phyloP scores from a whole-genome alignment of 2,113 vertebrate species.

The Spizaetus ornatus region DNA sequence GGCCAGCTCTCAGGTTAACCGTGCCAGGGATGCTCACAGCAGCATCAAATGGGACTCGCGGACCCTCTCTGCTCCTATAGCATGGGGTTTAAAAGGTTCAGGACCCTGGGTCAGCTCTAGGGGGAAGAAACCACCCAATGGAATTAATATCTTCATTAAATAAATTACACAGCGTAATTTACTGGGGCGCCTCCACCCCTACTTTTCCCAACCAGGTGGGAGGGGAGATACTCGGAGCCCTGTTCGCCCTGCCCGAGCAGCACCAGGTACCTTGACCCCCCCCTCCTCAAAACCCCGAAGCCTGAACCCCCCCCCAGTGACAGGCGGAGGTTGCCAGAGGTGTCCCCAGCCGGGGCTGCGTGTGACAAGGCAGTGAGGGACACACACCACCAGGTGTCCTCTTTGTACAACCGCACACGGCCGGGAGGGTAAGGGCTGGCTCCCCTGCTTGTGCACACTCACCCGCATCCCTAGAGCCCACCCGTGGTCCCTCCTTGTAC shows the following conservation, averaged over 20 bases:
- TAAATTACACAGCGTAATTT: not conserved
- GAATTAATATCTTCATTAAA: not conserved
- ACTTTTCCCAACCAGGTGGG: not conserved
- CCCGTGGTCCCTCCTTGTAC: accelerated
- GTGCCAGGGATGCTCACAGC: accelerated
- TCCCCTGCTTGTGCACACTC: not conserved
- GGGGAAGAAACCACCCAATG: not conserved
- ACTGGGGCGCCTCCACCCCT: no score
- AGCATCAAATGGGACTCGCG: accelerated
- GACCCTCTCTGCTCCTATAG: not conserved
- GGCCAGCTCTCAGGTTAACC: not conserved
- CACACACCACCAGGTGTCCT: not conserved
- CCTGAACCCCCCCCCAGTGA: not conserved
- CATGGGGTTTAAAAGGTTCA: not conserved
- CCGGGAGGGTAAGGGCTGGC: not conserved
- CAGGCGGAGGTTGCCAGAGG: not conserved
- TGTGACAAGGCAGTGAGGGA: not conserved
- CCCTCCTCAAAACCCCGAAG: not conserved
- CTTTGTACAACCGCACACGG: not conserved
- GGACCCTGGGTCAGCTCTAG: not conserved
- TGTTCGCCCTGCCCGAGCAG: not conserved
- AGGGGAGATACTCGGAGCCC: not conserved
- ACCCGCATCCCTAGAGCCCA: not conserved
- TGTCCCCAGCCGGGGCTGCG: not conserved
- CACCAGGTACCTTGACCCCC: not conserved